A percentile compares a stretch with the other conserved stretches of the same genome.
Conservation (phyloP, 30 jellyfish, hydroid and myxozoan genomes). For the Aurelia sp. region DNA sequence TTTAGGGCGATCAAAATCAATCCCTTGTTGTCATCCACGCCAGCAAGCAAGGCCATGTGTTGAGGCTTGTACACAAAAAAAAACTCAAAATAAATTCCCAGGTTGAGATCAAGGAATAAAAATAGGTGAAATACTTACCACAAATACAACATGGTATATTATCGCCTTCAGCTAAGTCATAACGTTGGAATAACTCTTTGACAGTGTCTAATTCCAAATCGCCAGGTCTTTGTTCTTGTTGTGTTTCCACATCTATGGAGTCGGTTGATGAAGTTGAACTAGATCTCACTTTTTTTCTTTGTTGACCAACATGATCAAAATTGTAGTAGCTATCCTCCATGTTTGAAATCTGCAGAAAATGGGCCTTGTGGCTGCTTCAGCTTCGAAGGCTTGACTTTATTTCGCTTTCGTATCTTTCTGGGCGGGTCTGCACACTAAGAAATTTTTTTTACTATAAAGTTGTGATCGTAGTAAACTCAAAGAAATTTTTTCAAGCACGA, state of each 20-base stretch:
- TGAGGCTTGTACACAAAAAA: background rate
- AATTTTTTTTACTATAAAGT: slow-evolving; percentile 27
- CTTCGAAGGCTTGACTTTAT: too few relatives aligned
- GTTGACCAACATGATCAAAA: slow-evolving; percentile 35
- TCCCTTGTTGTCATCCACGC: too few relatives aligned
- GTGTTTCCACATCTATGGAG: slow-evolving; percentile 43
- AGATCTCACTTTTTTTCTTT: slow-evolving; percentile 66
- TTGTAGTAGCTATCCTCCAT: slow-evolving; percentile 36
- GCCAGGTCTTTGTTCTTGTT: slow-evolving; percentile 48
- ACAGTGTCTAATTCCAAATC: slow-evolving; percentile 91
- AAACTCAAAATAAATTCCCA: slow-evolving; percentile 28
- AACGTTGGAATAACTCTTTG: slow-evolving; percentile 80
- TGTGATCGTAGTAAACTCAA: slow-evolving; percentile 58
- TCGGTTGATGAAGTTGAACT: slow-evolving; percentile 86
- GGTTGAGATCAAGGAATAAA: background rate
- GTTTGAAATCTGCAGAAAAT: background rate
- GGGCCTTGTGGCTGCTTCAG: background rate
- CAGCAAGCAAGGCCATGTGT: background rate
- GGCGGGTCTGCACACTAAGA: slow-evolving; percentile 49
- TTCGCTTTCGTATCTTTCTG: background rate
- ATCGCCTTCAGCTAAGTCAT: slow-evolving; percentile 89
- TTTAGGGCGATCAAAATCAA: too few relatives aligned
- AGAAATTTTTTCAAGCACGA: slow-evolving; percentile 76
- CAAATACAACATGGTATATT: slow-evolving; percentile 91
- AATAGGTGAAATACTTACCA: slow-evolving; percentile 65